A percentile compares a stretch with the other conserved stretches of the same genome.
Conservation (phyloP, 2,113 vertebrate species). For the Pomatostomus ruficeps region DNA sequence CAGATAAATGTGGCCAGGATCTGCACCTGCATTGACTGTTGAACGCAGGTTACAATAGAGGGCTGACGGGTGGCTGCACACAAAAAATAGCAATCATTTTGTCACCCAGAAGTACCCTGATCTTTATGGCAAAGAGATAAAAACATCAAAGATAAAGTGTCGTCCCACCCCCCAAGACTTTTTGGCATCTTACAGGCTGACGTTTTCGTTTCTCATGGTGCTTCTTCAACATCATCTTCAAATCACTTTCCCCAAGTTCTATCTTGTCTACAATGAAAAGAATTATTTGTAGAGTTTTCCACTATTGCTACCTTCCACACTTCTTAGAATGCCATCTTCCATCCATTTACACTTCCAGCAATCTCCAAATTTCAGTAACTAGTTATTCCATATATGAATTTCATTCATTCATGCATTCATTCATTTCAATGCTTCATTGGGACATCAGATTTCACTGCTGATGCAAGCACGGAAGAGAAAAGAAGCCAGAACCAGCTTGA, state of each 20-base stretch:
- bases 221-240: conserved; percentile 88
- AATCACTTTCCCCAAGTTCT: conserved; percentile 85
- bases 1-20: neutral
- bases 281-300: neutral
- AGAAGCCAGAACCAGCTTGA: neutral
- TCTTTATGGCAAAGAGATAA: neutral
- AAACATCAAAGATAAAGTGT: neutral
- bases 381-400: neutral
- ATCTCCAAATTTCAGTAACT: neutral
- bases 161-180: neutral
- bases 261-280: conserved; percentile 79
- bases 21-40: neutral
- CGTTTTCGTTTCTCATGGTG: conserved; percentile 92
- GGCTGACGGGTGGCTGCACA: neutral
- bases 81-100: neutral
- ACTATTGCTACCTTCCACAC: neutral
- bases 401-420: too few relatives aligned
- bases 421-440: neutral
- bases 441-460: neutral
- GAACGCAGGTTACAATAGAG: neutral
- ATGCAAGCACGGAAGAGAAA: neutral
- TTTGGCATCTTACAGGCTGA: conserved; percentile 81
- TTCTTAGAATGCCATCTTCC: neutral
- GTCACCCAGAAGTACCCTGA: neutral
- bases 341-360: neutral